These are phyloP conservation scores for Ascidia mentula DNA, from an alignment of 23 tunicate species.

Conservation along the genomic window DNA sequence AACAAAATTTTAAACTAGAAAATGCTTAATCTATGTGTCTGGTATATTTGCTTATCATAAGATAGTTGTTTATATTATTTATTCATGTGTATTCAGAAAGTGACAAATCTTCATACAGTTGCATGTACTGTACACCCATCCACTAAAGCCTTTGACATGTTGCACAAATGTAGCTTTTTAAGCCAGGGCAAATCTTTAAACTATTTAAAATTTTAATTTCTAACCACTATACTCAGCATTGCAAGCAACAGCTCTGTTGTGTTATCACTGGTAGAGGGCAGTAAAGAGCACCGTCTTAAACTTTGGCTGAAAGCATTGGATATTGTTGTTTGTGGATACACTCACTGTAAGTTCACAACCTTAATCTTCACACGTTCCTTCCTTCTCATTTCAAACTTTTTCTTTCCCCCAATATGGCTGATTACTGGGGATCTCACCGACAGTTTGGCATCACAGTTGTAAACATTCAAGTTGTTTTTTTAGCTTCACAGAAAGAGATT, in stretches of 20 bases:
- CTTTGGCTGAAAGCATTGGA: slow-evolving; percentile 79
- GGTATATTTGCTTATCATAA: too few relatives aligned
- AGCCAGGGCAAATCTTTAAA: too few relatives aligned
- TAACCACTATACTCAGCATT: slow-evolving; percentile 45
- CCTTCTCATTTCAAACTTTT: background rate
- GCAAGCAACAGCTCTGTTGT: slow-evolving; percentile 74
- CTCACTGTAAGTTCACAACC: slow-evolving; percentile 57
- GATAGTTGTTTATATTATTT: too few relatives aligned
- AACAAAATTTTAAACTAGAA: too few relatives aligned
- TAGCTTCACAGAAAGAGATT: slow-evolving; percentile 2
- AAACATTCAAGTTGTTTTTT: background rate
- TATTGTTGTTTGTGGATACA: slow-evolving; percentile 67
- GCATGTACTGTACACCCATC: too few relatives aligned
- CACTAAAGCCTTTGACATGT: too few relatives aligned
- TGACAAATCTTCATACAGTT: too few relatives aligned
- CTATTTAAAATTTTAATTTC: too few relatives aligned
- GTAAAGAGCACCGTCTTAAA: slow-evolving; percentile 77
- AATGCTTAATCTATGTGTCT: too few relatives aligned
- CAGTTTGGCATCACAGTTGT: background rate
- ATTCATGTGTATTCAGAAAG: too few relatives aligned
- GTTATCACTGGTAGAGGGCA: slow-evolving; percentile 72
- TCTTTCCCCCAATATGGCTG: background rate
- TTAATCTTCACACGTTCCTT: background rate
- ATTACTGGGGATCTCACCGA: background rate
- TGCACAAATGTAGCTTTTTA: too few relatives aligned